phyloP scores from a whole-genome alignment of 2,113 vertebrate species.

The Sclerurus mexicanus region DNA sequence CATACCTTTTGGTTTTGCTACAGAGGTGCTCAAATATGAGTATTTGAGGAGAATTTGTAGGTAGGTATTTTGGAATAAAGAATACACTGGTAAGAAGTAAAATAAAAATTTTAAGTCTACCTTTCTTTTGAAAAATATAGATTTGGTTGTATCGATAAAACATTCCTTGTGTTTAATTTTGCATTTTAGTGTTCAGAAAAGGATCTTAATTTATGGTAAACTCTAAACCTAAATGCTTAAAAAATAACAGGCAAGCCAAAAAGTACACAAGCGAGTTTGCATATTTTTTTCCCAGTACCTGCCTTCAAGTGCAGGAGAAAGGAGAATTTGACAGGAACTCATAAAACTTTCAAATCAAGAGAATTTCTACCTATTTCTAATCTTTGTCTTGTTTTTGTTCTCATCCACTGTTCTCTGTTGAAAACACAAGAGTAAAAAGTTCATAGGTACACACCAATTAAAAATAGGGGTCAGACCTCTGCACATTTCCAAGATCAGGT shows the following conservation, averaged over 20 bases:
- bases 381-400: background rate
- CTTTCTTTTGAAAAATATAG: background rate
- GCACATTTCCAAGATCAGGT: background rate
- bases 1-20: background rate
- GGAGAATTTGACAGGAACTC: background rate
- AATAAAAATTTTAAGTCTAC: background rate
- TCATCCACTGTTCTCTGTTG: background rate
- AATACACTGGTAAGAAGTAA: background rate
- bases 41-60: background rate
- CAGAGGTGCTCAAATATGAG: background rate
- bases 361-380: background rate
- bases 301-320: background rate
- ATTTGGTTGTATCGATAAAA: background rate
- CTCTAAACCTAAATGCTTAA: background rate
- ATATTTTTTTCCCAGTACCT: background rate
- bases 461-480: background rate
- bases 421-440: background rate
- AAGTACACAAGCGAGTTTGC: rapidly evolving
- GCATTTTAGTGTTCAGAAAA: background rate
- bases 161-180: background rate
- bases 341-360: background rate
- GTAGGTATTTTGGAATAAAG: background rate
- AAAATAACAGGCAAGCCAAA: background rate
- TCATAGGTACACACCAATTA: background rate
- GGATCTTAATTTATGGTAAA: background rate